Percentiles rank a stretch among this genome's conserved stretches.
phyloP scores from a whole-genome alignment of 2,888 invertebrate genomes.

The Drosophila yooni region DNA sequence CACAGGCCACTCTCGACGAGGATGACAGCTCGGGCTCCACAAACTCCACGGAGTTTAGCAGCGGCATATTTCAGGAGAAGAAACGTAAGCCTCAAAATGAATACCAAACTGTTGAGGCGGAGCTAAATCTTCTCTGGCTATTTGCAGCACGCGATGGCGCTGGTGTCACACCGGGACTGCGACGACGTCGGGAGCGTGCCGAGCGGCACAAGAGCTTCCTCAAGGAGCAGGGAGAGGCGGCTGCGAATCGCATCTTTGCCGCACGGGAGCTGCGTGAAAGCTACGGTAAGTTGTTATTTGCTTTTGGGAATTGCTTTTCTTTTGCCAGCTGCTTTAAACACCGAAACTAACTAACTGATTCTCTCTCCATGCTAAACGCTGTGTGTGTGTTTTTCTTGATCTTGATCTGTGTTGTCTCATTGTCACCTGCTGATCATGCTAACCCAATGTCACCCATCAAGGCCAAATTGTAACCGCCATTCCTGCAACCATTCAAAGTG shows the following conservation, averaged over 20 bases:
- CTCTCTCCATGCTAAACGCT: slow-evolving; percentile 70
- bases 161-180: slow-evolving; percentile 92
- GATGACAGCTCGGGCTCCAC: slow-evolving; percentile 86
- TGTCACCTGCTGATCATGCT: slow-evolving; percentile 69
- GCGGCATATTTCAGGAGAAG: slow-evolving; percentile 82
- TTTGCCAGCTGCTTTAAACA: slow-evolving; percentile 44
- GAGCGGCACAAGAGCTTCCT: slow-evolving; percentile 94
- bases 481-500: slow-evolving; percentile 84
- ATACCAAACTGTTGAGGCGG: neutral
- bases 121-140: neutral
- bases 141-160: slow-evolving; percentile 84
- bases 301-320: neutral
- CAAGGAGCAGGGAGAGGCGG: slow-evolving; percentile 92
- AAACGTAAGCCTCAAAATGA: slow-evolving; percentile 68
- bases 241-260: slow-evolving; percentile 80
- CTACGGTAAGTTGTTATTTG: slow-evolving; percentile 76
- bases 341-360: slow-evolving; percentile 66
- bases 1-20: slow-evolving; percentile 83
- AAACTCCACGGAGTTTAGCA: slow-evolving; percentile 84
- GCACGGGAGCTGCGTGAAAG: slow-evolving; percentile 80
- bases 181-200: slow-evolving; percentile 92
- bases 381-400: slow-evolving; percentile 40
- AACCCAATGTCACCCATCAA: slow-evolving; percentile 54
- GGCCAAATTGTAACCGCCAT: slow-evolving; percentile 85
- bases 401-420: slow-evolving; percentile 44